Conservation (phyloP, 2,888 invertebrate genomes). For the Pachymerium ferrugineum region DNA sequence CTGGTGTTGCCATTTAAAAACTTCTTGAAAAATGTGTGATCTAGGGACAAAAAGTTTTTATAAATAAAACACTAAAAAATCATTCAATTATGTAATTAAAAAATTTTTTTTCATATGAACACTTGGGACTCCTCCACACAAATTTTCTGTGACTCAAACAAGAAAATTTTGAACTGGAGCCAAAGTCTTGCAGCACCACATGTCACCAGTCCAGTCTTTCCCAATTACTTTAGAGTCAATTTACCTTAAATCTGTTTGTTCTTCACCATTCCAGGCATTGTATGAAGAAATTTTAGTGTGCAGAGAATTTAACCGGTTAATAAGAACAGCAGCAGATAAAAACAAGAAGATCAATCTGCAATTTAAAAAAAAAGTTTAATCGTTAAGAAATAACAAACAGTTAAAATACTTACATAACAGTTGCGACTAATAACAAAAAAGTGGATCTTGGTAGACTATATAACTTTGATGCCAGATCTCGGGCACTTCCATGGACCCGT, state of each 20-base stretch:
- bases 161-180: too few relatives aligned
- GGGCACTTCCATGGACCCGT: conserved; percentile 2
- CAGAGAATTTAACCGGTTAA: conserved; percentile 7
- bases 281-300: neutral
- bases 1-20: conserved; percentile 24
- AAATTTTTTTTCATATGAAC: too few relatives aligned
- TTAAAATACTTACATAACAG: neutral
- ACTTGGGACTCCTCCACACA: too few relatives aligned
- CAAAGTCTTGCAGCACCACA: too few relatives aligned
- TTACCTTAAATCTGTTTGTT: conserved; percentile 23
- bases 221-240: neutral
- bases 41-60: neutral
- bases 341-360: conserved; percentile 12
- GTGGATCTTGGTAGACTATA: conserved; percentile 11
- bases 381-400: neutral
- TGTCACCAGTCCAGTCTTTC: neutral
- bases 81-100: neutral
- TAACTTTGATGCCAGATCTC: neutral
- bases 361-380: neutral
- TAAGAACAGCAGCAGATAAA: conserved; percentile 22
- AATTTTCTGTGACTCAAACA: too few relatives aligned
- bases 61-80: neutral
- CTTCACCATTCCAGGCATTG: conserved; percentile 9
- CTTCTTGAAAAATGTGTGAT: conserved; percentile 26
- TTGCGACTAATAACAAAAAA: conserved; percentile 16